Conservation (phyloP, 2,113 vertebrate genomes). For the Cynopterus brachyotis region DNA sequence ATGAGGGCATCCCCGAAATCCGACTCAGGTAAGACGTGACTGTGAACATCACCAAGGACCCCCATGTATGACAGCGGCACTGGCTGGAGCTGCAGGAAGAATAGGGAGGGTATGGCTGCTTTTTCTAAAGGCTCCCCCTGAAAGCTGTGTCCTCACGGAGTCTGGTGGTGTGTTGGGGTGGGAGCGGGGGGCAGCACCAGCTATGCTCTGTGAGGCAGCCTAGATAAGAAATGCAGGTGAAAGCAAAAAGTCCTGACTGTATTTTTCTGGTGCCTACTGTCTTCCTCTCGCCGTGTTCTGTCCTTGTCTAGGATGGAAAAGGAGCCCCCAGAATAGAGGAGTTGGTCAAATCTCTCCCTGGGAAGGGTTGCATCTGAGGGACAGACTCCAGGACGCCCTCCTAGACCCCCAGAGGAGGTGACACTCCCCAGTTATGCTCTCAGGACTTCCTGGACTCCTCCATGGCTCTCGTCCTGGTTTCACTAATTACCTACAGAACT, state of each 20-base stretch:
- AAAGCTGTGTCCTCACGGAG: background rate
- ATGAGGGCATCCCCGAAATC: background rate
- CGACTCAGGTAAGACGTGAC: background rate
- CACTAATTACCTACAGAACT: background rate
- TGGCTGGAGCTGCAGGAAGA: background rate
- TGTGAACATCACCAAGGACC: background rate
- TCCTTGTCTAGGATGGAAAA: background rate
- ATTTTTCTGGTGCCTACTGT: background rate
- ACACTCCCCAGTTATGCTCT: background rate
- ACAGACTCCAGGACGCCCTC: background rate
- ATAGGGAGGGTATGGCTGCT: background rate
- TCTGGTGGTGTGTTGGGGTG: rapidly evolving
- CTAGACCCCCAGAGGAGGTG: background rate
- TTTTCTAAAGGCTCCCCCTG: background rate
- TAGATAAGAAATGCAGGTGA: background rate
- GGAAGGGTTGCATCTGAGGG: background rate
- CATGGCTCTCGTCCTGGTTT: background rate
- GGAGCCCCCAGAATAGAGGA: background rate
- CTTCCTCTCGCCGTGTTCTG: background rate
- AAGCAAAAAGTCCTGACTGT: background rate
- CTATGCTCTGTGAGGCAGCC: background rate
- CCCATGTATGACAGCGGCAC: too few relatives aligned
- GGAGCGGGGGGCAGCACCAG: background rate
- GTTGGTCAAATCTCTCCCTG: background rate
- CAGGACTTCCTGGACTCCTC: background rate